Percentiles rank a stretch among this genome's conserved stretches.
Conservation (phyloP, 2,113 vertebrate genomes). For the Todiramphus chloris region DNA sequence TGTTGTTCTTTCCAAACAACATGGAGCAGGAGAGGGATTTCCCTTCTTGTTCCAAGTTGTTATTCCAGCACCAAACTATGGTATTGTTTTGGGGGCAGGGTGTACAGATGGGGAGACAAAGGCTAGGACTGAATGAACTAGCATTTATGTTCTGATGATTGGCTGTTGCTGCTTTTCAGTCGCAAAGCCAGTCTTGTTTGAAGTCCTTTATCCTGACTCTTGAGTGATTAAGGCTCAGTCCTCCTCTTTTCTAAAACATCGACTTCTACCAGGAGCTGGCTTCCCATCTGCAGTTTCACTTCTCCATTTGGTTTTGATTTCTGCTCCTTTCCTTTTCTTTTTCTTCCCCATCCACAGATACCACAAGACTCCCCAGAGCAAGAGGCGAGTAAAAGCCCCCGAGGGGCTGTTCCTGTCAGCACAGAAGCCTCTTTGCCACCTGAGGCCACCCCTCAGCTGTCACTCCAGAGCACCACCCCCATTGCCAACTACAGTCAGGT, state of each 20-base stretch:
- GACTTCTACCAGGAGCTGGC: background rate
- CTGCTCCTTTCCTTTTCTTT: background rate
- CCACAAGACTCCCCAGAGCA: constrained; percentile 82
- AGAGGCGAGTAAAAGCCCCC: constrained; percentile 80
- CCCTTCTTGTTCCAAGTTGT: background rate
- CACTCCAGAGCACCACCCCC: constrained; percentile 73
- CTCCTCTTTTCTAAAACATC: constrained; percentile 5
- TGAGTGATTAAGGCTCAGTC: background rate
- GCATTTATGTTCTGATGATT: background rate
- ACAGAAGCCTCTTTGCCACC: constrained; percentile 77
- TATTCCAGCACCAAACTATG: background rate
- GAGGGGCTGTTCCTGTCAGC: constrained; percentile 73
- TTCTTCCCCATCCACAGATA: constrained; percentile 60
- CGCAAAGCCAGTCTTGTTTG: background rate
- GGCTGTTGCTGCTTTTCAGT: background rate
- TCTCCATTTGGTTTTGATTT: constrained; percentile 39
- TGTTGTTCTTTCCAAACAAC: background rate
- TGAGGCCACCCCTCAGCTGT: constrained; percentile 74
- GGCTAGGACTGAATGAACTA: background rate
- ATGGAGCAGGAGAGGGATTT: background rate
- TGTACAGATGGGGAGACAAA: background rate
- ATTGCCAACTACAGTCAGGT: constrained; percentile 80
- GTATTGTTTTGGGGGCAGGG: background rate
- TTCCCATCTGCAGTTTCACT: constrained; percentile 45
- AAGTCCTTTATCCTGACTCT: background rate